Evolutionary conservation across 2,797 vertebrate species (phyloP), one percentile per base, ranked within the genome.

Genomic region (Notolabrus celidotus): DNA sequence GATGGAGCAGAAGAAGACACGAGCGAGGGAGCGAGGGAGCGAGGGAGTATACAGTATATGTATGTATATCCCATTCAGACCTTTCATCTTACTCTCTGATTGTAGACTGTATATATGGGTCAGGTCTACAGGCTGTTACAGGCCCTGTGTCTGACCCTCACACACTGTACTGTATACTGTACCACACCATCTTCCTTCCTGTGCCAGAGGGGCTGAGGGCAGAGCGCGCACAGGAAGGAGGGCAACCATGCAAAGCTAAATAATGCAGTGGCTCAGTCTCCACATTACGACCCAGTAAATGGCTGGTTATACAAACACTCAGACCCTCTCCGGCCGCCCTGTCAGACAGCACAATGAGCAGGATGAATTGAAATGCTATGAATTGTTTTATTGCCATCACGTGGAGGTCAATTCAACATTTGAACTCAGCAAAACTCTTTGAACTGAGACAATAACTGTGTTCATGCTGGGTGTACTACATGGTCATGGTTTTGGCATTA

Each of bases 281-380:
- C 77, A 90, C 85, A 89, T 89, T 91, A 92, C 89, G 89, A 91
- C 90, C 90, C 72, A 91, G 86, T 92, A 92, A 91, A 85, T 87
- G 80, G 67, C 77, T 88, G 87, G 74, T 89, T 91, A 87, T 83
- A 88, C 80, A 88, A 86, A 92, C 79, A 86, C 62, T 65, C 73
- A 74, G 74, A 82, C 72, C 67, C 77, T 82, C 60, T 65, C 61
- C 59, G 67, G 65, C 68, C 57, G 55, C 69, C 36, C 61, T 7
- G 47, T 76, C 75, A 85, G 83, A 87, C 84, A 82, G 71, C 53
- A 70, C 73, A 77, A 84, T 77, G 79, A 79, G 17, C 53, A 81
- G 58, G 68, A 83, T 83, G 63, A 74, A 85, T 74, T 17, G 70
- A 71, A 45, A 59, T 3, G 39, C 67, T 60, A 20, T 55, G 12